phyloP scores from a whole-genome alignment of 2,888 invertebrate species.

The Tachystola acroxantha region DNA sequence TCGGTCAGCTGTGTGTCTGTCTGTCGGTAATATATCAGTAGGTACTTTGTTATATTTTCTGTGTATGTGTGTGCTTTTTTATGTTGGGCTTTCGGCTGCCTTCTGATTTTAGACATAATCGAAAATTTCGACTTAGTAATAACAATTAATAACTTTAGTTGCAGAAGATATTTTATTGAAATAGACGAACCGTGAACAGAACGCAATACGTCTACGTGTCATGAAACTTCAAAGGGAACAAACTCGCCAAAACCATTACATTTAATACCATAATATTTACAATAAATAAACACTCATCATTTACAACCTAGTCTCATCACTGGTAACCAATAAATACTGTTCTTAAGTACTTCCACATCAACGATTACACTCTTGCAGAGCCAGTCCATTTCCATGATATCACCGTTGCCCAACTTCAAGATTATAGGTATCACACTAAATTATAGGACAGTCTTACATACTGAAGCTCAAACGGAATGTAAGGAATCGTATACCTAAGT shows the following conservation, averaged over 20 bases:
- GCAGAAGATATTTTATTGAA: no score
- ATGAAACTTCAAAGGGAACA: no score
- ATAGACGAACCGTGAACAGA: no score
- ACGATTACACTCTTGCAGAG: background rate
- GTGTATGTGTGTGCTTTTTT: no score
- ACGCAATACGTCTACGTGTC: no score
- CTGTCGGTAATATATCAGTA: no score
- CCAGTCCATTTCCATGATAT: slow-evolving; percentile 5
- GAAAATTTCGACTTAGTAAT: no score
- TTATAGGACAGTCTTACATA: slow-evolving; percentile 20
- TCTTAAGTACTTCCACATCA: background rate
- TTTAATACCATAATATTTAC: slow-evolving; percentile 43
- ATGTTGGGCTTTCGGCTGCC: no score
- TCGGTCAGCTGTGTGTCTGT: no score
- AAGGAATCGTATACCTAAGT: slow-evolving; percentile 6
- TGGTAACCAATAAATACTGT: slow-evolving; percentile 18
- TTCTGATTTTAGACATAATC: no score
- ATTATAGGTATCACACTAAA: slow-evolving; percentile 21
- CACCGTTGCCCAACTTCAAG: slow-evolving; percentile 13
- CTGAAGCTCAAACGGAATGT: slow-evolving; percentile 24
- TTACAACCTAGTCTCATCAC: slow-evolving; percentile 54
- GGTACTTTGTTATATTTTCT: no score
- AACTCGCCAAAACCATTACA: slow-evolving; percentile 20
- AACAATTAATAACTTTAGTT: no score
- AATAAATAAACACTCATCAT: slow-evolving; percentile 59